Conservation (phyloP, 1,140 invertebrate genomes). For the Drosophila pandora region DNA sequence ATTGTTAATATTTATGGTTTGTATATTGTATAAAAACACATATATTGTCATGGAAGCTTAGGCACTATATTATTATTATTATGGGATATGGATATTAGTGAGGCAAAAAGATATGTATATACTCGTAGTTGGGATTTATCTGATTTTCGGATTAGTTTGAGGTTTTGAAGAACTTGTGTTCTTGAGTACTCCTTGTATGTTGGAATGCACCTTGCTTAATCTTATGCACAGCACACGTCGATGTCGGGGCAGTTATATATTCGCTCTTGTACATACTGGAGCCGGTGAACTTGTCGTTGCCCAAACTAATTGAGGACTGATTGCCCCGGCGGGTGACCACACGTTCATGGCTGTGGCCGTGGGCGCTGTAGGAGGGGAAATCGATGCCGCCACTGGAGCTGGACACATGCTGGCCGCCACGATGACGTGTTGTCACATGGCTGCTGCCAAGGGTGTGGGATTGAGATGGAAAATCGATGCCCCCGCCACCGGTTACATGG, state of each 20-base stretch:
- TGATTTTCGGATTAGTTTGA: slow-evolving; percentile 69
- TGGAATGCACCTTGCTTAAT: slow-evolving; percentile 91
- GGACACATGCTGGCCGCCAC: slow-evolving; percentile 57
- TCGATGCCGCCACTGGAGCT: slow-evolving; percentile 65
- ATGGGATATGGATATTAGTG: slow-evolving; percentile 41
- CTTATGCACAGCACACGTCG: slow-evolving; percentile 91
- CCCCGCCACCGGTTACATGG: slow-evolving; percentile 87
- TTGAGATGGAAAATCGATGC: slow-evolving; percentile 87
- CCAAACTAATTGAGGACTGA: slow-evolving; percentile 89
- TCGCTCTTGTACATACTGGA: slow-evolving; percentile 91
- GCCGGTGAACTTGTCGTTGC: slow-evolving; percentile 85
- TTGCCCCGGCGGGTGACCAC: slow-evolving; percentile 86
- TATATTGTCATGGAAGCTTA: slow-evolving; percentile 75
- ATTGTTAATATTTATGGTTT: slow-evolving; percentile 39
- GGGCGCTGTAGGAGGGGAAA: slow-evolving; percentile 61
- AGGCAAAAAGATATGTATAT: slow-evolving; percentile 47
- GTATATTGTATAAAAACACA: slow-evolving; percentile 62
- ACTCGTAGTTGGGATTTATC: background rate
- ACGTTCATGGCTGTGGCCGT: slow-evolving; percentile 81
- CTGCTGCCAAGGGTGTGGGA: slow-evolving; percentile 86
- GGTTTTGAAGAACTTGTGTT: slow-evolving; percentile 92
- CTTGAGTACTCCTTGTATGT: slow-evolving; percentile 91
- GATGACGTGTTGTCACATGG: slow-evolving; percentile 53
- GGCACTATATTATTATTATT: slow-evolving; percentile 33
- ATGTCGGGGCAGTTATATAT: slow-evolving; percentile 87